Evolutionary conservation across 2,888 invertebrate species (phyloP).

Genomic region (Cosmopolites sordidus): DNA sequence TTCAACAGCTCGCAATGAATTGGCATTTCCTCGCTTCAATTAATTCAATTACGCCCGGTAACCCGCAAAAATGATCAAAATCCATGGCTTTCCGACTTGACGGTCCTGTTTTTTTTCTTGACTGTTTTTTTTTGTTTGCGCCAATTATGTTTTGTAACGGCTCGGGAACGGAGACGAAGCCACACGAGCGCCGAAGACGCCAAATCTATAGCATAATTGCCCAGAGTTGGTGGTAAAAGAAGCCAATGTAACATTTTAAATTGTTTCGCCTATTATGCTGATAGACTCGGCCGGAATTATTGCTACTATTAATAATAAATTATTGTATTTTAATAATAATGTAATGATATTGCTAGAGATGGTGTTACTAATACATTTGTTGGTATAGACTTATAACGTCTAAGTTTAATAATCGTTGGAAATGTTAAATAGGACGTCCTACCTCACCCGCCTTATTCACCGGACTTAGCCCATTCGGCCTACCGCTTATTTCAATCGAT

Average conservation of each 20-base stretch:
- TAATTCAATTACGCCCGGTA: not conserved
- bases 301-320: no score
- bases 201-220: conserved; percentile 25
- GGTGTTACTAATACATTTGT: no score
- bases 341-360: no score
- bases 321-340: no score
- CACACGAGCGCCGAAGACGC: conserved; percentile 17
- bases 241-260: conserved; percentile 25
- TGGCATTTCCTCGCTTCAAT: not conserved
- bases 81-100: conserved; percentile 21
- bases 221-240: conserved; percentile 22
- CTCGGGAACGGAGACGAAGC: conserved; percentile 15
- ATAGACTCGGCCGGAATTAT: not conserved
- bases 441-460: no score
- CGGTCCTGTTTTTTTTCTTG: not conserved
- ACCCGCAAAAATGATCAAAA: conserved; percentile 16
- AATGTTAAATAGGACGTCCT: no score
- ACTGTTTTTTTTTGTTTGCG: not conserved
- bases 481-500: no score
- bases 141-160: conserved; percentile 23
- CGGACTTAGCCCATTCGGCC: no score
- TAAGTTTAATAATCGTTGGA: no score
- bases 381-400: no score
- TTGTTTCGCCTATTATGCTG: conserved; percentile 17
- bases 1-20: not conserved